Evolutionary conservation across 2,888 invertebrate genomes (phyloP).

Genomic region (Melanostoma scalare): DNA sequence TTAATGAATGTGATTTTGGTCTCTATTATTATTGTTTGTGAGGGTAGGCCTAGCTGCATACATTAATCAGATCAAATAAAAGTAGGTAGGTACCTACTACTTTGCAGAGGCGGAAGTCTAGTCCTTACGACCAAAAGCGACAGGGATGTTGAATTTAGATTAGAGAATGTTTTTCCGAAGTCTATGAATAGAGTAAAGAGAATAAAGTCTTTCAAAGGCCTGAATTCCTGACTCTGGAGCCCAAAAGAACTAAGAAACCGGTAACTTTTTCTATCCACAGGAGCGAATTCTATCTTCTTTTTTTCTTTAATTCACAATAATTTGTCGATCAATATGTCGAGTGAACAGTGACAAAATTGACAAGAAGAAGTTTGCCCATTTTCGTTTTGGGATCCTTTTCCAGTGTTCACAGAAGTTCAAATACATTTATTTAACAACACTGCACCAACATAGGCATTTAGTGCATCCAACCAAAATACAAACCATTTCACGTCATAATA

Average conservation of each 20-base stretch:
- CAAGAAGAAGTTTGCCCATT: too few species aligned
- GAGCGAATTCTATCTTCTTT: too few species aligned
- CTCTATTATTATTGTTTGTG: not conserved
- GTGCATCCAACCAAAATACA: constrained; percentile 67
- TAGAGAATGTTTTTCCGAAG: not conserved
- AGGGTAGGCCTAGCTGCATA: not conserved
- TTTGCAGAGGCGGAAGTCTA: constrained; percentile 11
- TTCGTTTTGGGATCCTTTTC: too few species aligned
- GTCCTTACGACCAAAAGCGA: not conserved
- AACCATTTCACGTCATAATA: constrained; percentile 68
- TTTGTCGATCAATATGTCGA: not conserved
- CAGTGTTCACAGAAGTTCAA: not conserved
- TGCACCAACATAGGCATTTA: constrained; percentile 20
- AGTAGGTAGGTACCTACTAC: not conserved
- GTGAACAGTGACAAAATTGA: not conserved
- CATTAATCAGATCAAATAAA: constrained; percentile 55
- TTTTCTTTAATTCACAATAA: too few species aligned
- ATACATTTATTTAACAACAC: constrained; percentile 32
- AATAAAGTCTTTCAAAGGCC: too few species aligned
- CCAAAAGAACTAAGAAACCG: too few species aligned
- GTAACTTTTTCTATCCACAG: too few species aligned
- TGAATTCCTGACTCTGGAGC: too few species aligned
- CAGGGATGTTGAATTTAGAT: constrained; percentile 28
- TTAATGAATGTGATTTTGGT: constrained; percentile 58
- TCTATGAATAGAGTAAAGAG: too few species aligned